Evolutionary conservation across 1,140 invertebrate genomes (phyloP).

Genomic region (Mercenaria mercenaria): DNA sequence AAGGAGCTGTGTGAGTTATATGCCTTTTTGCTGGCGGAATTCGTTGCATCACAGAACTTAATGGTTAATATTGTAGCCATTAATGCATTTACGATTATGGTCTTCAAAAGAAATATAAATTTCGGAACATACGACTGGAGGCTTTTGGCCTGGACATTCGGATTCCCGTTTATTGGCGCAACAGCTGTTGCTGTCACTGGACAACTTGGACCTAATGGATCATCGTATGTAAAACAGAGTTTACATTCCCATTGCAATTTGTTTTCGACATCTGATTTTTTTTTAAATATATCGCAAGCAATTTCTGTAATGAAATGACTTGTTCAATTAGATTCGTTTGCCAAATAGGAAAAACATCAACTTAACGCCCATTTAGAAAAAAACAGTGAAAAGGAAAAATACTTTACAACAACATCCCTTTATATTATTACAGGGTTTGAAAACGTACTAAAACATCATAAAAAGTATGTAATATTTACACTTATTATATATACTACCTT

Average conservation of each 20-base stretch:
- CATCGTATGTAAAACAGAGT: slow-evolving; percentile 70
- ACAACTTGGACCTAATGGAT: slow-evolving; percentile 64
- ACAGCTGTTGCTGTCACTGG: slow-evolving; percentile 29
- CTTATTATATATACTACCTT: too few species aligned
- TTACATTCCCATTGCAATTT: not conserved
- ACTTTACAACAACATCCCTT: not conserved
- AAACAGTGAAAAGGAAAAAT: not conserved
- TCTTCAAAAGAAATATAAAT: slow-evolving; percentile 54
- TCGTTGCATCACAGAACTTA: slow-evolving; percentile 64
- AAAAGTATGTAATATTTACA: not conserved
- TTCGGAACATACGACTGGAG: slow-evolving; percentile 65
- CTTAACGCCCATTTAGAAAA: not conserved
- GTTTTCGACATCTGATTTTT: too few species aligned
- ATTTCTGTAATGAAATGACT: not conserved
- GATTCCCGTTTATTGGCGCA: slow-evolving; percentile 50
- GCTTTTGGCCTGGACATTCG: slow-evolving; percentile 63
- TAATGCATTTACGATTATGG: slow-evolving; percentile 69
- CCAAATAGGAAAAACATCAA: not conserved
- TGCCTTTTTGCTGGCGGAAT: slow-evolving; percentile 61
- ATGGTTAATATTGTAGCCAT: slow-evolving; percentile 69
- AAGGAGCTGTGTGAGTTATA: slow-evolving; percentile 62
- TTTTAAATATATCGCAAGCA: not conserved
- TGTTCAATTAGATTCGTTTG: not conserved
- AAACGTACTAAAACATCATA: not conserved
- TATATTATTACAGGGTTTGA: too few species aligned